A percentile compares a stretch with the other conserved stretches of the same genome.
Evolutionary conservation across 1,140 invertebrate genomes (phyloP).

Genomic region (Nebria ingens): DNA sequence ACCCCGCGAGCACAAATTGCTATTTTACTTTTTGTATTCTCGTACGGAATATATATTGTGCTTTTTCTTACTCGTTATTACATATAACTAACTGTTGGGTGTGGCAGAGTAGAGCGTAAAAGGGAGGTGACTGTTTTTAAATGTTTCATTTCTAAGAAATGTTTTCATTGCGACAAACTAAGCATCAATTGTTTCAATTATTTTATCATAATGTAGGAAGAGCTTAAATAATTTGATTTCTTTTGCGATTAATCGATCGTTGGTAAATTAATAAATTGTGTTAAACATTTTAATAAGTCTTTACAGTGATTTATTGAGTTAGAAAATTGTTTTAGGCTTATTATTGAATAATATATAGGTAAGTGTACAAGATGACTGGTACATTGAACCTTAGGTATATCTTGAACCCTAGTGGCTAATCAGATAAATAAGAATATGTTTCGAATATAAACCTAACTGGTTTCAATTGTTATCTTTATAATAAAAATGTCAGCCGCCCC

Average conservation of each 20-base stretch:
- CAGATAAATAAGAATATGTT: slow-evolving; percentile 7
- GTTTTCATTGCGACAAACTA: no score
- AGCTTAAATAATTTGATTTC: no score
- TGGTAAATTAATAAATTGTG: not conserved
- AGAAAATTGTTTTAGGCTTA: no score
- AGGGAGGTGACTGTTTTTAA: no score
- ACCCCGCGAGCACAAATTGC: not conserved
- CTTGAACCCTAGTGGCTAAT: slow-evolving; percentile 1
- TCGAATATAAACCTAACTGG: not conserved
- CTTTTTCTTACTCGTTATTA: no score
- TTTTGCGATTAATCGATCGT: no score
- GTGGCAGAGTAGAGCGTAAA: no score
- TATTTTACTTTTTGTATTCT: not conserved
- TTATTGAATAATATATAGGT: not conserved
- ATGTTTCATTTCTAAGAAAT: no score
- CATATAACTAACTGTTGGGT: no score
- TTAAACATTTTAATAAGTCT: not conserved
- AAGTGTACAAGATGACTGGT: not conserved
- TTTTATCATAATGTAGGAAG: no score
- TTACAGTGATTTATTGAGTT: no score
- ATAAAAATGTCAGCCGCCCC: slow-evolving; percentile 3
- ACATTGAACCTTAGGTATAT: not conserved
- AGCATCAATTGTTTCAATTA: no score
- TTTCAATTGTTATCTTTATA: slow-evolving; percentile 8
- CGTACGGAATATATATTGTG: not conserved